These are phyloP conservation scores for Atherinomorus stipes DNA, from an alignment of 2,113 vertebrate species.

Conservation along the genomic window DNA sequence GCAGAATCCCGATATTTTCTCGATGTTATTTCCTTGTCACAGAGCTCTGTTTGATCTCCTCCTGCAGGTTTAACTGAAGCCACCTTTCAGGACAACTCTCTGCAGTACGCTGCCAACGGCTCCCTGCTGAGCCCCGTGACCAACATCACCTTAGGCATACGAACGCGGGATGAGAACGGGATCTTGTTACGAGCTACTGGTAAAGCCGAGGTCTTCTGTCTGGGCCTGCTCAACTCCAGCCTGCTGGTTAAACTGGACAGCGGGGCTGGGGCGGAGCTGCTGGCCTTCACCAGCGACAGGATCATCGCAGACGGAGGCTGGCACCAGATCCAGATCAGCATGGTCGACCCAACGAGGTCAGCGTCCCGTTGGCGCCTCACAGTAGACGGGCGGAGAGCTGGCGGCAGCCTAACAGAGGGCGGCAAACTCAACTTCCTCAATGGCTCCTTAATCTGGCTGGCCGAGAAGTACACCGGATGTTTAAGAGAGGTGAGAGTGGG, in stretches of 20 bases:
- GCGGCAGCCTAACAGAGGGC: conserved; percentile 70
- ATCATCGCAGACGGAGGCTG: conserved; percentile 87
- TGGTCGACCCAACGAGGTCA: conserved; percentile 72
- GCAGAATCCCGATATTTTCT: too few species aligned
- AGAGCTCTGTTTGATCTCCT: too few species aligned
- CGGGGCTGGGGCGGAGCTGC: conserved; percentile 78
- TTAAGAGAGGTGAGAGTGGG: conserved; percentile 88
- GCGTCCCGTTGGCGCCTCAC: conserved; percentile 84
- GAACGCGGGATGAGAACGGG: conserved; percentile 87
- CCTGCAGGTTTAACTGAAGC: conserved; percentile 88
- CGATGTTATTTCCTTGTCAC: too few species aligned
- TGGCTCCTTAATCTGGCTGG: conserved; percentile 78
- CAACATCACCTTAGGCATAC: conserved; percentile 84
- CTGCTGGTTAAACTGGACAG: conserved; percentile 84
- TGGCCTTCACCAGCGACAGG: conserved; percentile 78
- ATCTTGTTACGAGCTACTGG: conserved; percentile 82
- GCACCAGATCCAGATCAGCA: conserved; percentile 86
- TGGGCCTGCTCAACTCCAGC: conserved; percentile 87
- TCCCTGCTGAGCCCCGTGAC: conserved; percentile 79
- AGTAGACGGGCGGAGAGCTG: conserved; percentile 78
- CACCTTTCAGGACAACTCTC: conserved; percentile 83
- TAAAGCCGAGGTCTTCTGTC: conserved; percentile 80
- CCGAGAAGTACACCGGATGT: conserved; percentile 92
- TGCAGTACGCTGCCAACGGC: conserved; percentile 82
- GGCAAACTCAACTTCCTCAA: conserved; percentile 88